Base-by-base conservation (phyloP, 2,888 invertebrate genomes). In the Scaptodrosophila latifasciaeformis region DNA sequence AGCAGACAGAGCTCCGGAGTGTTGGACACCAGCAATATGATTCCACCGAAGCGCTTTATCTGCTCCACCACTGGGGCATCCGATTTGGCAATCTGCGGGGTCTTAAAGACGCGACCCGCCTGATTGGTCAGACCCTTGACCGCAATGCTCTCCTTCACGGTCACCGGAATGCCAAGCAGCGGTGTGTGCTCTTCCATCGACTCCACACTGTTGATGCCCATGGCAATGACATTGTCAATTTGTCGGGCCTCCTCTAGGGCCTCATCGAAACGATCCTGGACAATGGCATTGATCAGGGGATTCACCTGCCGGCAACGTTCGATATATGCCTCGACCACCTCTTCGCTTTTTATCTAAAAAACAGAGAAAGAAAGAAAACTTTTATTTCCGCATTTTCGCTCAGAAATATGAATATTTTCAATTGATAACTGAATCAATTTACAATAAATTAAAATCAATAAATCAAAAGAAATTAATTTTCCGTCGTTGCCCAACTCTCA, bases 1-100 rank as follows among this genome's bases (percentile, higher is more conserved):
- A 94, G 94, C 90, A 96, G 89, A 78, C 96, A 96, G 43, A 96
- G 88, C 81, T 97, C 96, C 1, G 96, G 96, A 0, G 95, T 93
- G 84, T 96, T 97, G 30, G 96, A 96, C 2, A 96, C 92, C 2
- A 94, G 91, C 44, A 97, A 86, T 2, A 94, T 92, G 60, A 97
- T 94, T 21, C 92, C 95, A 0, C 97, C 96, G 35, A 93, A 94
- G 40, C 91, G 88, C 65, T 91, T 90, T 48, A 94, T 90, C 34
- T 89, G 87, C 42, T 88, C 87, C 2, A 96, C 91, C 2, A 90
- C 90, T 0, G 90, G 90, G 0, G 96, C 95, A 86, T 96, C 95
- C 37, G 89, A 87, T 48, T 88, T 87, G 0, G 94, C 93, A 13
- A 89, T 89, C 48, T 88, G 88, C n/a, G 90, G 88, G 39, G 87